Evolutionary conservation across 2,888 invertebrate genomes (phyloP), one percentile per base, ranked within the genome.

Genomic region (Melinaea marsaeus): DNA sequence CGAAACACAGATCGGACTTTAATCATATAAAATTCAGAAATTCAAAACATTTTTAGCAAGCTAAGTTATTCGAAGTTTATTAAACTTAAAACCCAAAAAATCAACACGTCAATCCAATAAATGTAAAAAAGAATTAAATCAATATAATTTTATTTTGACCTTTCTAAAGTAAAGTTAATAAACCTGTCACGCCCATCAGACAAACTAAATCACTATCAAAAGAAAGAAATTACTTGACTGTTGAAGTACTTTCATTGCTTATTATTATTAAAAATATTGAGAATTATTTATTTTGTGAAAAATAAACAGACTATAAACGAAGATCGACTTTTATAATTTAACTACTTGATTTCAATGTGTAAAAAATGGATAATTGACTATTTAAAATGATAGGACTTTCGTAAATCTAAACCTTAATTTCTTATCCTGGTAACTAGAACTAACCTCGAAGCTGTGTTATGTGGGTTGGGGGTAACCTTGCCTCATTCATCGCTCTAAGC

Each of bases 401-500:
- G 13, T 48, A 13, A 13, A 4, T 22, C 13, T 32, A 32, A 9
- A 48, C 32, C 9, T 32, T 6, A 32, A 51, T 9, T 32, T 4
- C 13, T 51, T 51, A 51, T 11, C 9, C 32, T 51, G 51, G 51
- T 32, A 32, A 7, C 51, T 7, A 51, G 51, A 51, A 64, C 55
- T 22, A 46, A 57, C 51, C 62, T 61, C 58, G 59, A 61, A 63
- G 63, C 58, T 57, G 60, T 65, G 61, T 67, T 65, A 67, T 63
- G 55, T 61, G 63, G 65, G 55, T 62, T 61, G 65, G 47, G 48
- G 63, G 51, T 51, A 51, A 51, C 51, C 65, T 57, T 61, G 63
- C 60, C 63, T 61, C 64, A 69, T 69, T 58, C 61, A 57, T 69
- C 64, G 61, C 57, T 33, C 63, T 67, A 67, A 69, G 64, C 67